phyloP scores from a whole-genome alignment of 2,797 vertebrate species.

The Poecilia velifera region DNA sequence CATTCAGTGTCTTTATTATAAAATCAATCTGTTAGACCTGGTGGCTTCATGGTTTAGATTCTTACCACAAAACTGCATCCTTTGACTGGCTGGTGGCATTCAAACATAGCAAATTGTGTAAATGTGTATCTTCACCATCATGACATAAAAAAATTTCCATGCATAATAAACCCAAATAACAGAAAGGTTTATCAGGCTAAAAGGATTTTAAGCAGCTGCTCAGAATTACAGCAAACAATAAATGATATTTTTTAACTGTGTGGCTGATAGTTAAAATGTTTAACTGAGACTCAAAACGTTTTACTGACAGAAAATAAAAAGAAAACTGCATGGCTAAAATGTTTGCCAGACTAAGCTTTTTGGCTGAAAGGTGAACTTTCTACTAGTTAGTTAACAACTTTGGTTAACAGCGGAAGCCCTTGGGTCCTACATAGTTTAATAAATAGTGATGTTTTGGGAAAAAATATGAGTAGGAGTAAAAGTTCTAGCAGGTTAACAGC shows the following conservation, averaged over 20 bases:
- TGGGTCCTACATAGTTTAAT: not conserved
- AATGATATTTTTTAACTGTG: not conserved
- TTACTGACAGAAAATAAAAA: not conserved
- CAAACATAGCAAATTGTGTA: not conserved
- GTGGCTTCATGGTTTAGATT: not conserved
- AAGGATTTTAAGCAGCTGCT: not conserved
- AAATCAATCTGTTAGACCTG: not conserved
- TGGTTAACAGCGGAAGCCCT: too few species aligned
- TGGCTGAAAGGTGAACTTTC: not conserved
- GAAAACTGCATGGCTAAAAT: not conserved
- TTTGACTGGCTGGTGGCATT: not conserved
- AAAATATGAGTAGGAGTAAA: not conserved
- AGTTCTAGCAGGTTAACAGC: not conserved
- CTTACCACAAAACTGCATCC: not conserved
- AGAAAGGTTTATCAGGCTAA: not conserved
- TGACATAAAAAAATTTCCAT: not conserved
- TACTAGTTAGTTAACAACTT: not conserved
- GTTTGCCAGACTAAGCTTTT: not conserved
- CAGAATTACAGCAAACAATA: not conserved
- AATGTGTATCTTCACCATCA: not conserved
- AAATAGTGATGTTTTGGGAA: not conserved
- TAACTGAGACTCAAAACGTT: not conserved
- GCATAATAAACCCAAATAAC: too few species aligned
- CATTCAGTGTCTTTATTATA: not conserved
- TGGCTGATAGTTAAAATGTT: not conserved